Evolutionary conservation across 2,888 invertebrate species (phyloP).

Genomic region (Fabriciana adippe): DNA sequence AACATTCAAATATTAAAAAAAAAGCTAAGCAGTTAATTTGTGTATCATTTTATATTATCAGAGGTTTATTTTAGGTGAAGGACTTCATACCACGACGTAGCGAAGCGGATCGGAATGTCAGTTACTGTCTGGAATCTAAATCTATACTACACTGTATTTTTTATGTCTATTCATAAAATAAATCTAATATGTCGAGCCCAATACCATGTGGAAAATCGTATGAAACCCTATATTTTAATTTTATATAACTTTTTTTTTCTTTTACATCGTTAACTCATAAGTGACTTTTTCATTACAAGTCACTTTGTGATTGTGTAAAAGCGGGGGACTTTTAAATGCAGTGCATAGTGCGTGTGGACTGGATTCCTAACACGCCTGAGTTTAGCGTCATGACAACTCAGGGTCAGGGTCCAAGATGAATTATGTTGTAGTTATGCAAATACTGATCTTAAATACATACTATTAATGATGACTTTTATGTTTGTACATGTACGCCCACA

Average conservation of each 20-base stretch:
- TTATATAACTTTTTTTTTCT: too few relatives aligned
- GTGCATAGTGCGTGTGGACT: conserved; percentile 32
- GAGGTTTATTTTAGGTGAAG: conserved; percentile 35
- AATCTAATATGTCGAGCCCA: too few relatives aligned
- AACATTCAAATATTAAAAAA: conserved; percentile 3
- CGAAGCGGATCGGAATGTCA: conserved; percentile 37
- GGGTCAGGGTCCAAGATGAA: conserved; percentile 35
- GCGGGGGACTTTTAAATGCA: conserved; percentile 25
- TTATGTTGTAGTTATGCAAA: conserved; percentile 16
- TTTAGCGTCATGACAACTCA: conserved; percentile 36
- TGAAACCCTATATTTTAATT: too few relatives aligned
- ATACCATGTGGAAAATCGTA: too few relatives aligned
- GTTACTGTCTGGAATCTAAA: conserved; percentile 28
- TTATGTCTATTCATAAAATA: background rate
- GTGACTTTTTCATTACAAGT: background rate
- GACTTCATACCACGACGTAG: conserved; percentile 35
- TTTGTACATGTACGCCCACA: background rate
- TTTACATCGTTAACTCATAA: too few relatives aligned
- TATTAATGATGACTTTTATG: conserved; percentile 13
- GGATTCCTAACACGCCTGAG: conserved; percentile 37
- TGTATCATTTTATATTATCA: conserved; percentile 28
- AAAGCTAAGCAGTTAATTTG: conserved; percentile 1
- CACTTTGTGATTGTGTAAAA: conserved; percentile 9
- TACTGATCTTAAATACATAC: conserved; percentile 22
- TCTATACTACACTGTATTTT: background rate